Conservation (phyloP, 2,888 invertebrate species). For the Saturnia pavonia region DNA sequence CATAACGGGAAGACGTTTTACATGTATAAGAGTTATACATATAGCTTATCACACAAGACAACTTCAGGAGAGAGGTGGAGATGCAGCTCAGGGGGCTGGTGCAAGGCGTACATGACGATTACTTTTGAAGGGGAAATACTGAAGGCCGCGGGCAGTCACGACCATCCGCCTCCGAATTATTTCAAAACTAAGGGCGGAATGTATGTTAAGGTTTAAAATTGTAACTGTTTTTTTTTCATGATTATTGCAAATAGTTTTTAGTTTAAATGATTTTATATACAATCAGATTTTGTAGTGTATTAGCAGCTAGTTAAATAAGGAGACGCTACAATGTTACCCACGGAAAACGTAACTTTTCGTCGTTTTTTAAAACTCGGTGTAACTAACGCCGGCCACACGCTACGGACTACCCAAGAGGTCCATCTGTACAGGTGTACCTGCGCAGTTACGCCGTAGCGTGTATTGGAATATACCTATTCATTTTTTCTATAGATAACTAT, state of each 20-base stretch:
- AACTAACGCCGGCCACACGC: no score
- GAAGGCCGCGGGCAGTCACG: conserved; percentile 27
- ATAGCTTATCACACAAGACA: conserved; percentile 23
- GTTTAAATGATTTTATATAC: no score
- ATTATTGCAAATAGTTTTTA: neutral
- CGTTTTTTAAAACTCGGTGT: no score
- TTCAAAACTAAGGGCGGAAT: conserved; percentile 24
- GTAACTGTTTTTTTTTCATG: neutral
- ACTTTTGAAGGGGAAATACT: conserved; percentile 26
- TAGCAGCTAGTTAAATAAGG: no score
- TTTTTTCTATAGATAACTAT: no score
- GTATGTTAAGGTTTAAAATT: conserved; percentile 28
- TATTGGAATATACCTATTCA: no score
- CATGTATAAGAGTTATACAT: conserved; percentile 35
- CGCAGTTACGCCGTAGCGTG: no score
- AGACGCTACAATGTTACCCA: no score
- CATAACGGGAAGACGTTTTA: conserved; percentile 30
- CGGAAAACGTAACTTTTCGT: no score
- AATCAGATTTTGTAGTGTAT: no score
- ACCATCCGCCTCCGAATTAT: conserved; percentile 32
- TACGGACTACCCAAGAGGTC: no score
- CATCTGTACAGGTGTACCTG: no score
- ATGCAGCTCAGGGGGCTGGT: conserved; percentile 28
- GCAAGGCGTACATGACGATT: conserved; percentile 35
- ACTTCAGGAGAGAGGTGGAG: conserved; percentile 28